Base-by-base conservation (phyloP, 1,140 invertebrate genomes). In the Ceratina japonica region DNA sequence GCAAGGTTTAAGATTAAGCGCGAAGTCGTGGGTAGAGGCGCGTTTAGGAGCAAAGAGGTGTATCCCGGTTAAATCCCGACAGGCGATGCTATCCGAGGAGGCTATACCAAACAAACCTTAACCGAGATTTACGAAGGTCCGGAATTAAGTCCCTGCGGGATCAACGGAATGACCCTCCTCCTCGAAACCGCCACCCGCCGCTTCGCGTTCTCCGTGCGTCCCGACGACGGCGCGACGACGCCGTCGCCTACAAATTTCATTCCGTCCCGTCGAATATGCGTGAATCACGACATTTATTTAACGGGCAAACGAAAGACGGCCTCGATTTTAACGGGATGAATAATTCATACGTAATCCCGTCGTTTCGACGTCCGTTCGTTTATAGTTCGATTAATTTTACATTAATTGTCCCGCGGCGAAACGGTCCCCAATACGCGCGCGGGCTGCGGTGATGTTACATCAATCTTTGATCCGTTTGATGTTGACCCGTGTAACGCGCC, bases 71-170 rank as follows among this genome's bases (percentile, higher is more conserved):
- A 80, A 86, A 82, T 86, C 73, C 80, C 49, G 27, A 13, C 31
- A 62, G 70, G 73, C 72, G 74, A 77, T 76, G 64, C 51, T 75
- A 86, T 86, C 83, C 37, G 37, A 44, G 37, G 37, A 79, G 85
- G 71, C 81, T 62, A 79, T 80, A 89, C 87, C 88, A 89, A 88
- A 88, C 86, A 86, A 86, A 86, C 87, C 69, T 88, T 88, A 89
- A 88, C 86, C 84, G 80, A 88, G 88, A 89, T 89, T 89, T 89
- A 89, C 86, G 81, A 69, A 84, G 75, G 81, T 76, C 68, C 69
- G 75, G 82, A 88, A 89, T 89, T 85, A 89, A 89, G 87, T 88
- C 82, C 81, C 73, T 31, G 49, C 62, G 72, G 85, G 80, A 88
- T 89, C 86, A 88, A 88, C 72, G 80, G 80, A 64, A 73, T 75